Evolutionary conservation across 2,888 invertebrate genomes (phyloP).

Genomic region (Chalcosyrphus nemorum): DNA sequence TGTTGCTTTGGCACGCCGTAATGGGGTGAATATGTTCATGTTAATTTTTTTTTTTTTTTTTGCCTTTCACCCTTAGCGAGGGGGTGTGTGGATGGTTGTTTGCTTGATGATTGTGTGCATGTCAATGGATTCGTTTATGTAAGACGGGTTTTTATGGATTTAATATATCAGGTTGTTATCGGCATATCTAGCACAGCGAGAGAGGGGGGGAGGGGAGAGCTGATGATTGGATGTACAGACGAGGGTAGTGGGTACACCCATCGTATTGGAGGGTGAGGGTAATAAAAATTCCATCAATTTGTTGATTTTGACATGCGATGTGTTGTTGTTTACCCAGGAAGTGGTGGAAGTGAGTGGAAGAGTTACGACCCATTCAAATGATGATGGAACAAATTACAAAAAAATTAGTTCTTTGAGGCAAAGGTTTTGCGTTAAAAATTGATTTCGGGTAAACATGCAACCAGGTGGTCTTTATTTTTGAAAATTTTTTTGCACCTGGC

Average conservation of each 20-base stretch:
- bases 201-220: slow-evolving; percentile 5
- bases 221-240: neutral
- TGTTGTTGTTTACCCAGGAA: slow-evolving; percentile 40
- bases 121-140: slow-evolving; percentile 71
- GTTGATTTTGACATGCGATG: slow-evolving; percentile 69
- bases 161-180: slow-evolving; percentile 66
- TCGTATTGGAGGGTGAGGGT: slow-evolving; percentile 16
- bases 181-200: slow-evolving; percentile 7
- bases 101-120: slow-evolving; percentile 68
- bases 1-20: slow-evolving; percentile 43
- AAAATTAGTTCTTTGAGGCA: slow-evolving; percentile 34
- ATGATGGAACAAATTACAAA: slow-evolving; percentile 56
- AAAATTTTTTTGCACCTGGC: slow-evolving; percentile 18
- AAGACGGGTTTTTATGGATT: slow-evolving; percentile 67
- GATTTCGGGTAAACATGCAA: slow-evolving; percentile 62
- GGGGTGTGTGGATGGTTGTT: slow-evolving; percentile 24
- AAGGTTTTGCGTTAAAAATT: slow-evolving; percentile 39
- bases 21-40: slow-evolving; percentile 73
- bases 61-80: neutral
- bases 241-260: neutral
- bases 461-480: slow-evolving; percentile 36
- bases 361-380: slow-evolving; percentile 33
- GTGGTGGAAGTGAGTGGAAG: neutral
- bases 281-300: slow-evolving; percentile 72
- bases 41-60: slow-evolving; percentile 47